Conservation (phyloP, 2,113 vertebrate genomes). For the Daubentonia madagascariensis region DNA sequence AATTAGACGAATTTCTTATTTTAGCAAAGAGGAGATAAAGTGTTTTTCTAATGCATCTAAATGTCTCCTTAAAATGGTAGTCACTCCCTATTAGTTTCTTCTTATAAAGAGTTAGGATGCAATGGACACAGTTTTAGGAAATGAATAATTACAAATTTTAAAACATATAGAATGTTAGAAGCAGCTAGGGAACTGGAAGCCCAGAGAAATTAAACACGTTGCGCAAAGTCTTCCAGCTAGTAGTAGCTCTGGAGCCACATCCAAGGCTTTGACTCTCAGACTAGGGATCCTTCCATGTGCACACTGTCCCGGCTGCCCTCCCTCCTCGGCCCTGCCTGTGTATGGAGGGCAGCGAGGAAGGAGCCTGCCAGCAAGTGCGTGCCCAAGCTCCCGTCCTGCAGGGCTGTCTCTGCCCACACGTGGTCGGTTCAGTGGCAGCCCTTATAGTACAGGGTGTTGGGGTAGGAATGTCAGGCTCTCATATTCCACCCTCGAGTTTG, state of each 20-base stretch:
- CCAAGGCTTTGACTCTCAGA: not conserved
- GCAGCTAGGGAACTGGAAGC: not conserved
- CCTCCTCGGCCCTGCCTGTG: rapidly evolving
- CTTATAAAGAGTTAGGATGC: not conserved
- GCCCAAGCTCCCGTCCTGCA: rapidly evolving
- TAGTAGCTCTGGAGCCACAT: rapidly evolving
- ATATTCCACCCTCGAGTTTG: not conserved
- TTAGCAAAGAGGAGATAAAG: conserved; percentile 13
- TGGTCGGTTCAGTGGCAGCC: not conserved
- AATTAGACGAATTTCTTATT: conserved; percentile 21
- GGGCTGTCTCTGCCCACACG: too few relatives aligned
- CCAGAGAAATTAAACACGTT: not conserved
- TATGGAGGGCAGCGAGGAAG: not conserved
- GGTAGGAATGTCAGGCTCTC: not conserved
- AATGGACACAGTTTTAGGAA: not conserved
- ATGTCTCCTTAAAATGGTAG: not conserved
- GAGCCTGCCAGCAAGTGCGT: not conserved
- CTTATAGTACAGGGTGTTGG: not conserved
- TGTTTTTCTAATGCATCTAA: not conserved
- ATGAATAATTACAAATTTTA: not conserved
- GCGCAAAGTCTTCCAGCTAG: too few relatives aligned
- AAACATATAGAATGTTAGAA: not conserved
- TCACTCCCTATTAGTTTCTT: not conserved
- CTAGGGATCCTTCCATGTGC: rapidly evolving
- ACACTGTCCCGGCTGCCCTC: rapidly evolving